A percentile compares a stretch with the other conserved stretches of the same genome.
phyloP scores from a whole-genome alignment of 37 sponge, comb jelly and placozoan genomes.

The Ianthella basta region DNA sequence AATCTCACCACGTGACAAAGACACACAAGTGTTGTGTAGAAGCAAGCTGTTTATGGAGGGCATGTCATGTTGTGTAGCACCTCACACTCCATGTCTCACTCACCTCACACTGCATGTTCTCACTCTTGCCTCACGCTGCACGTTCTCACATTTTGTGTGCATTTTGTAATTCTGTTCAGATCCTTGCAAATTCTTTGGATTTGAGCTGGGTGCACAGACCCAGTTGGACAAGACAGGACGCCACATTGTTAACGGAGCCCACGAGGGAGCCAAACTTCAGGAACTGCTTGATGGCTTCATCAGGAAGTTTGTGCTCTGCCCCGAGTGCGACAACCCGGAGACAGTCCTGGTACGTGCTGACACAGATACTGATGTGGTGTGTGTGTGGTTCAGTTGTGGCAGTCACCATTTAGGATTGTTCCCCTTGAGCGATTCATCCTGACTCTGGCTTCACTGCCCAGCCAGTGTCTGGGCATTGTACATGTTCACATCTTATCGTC shows the following conservation, averaged over 20 bases:
- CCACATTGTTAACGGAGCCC: conserved; percentile 98
- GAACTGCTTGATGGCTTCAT: conserved; percentile 97
- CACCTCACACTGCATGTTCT: too few species aligned
- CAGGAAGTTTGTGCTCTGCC: conserved; percentile 96
- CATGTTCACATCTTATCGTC: too few species aligned
- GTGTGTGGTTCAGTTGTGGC: too few species aligned
- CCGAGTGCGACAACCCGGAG: conserved; percentile 97
- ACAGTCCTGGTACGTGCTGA: conserved; percentile 81
- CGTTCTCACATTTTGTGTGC: neutral
- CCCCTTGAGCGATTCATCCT: too few species aligned
- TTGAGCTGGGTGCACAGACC: conserved; percentile 99
- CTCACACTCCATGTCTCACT: too few species aligned
- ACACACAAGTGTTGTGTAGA: neutral
- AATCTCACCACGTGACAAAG: neutral
- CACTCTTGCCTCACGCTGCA: too few species aligned
- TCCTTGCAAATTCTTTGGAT: conserved; percentile 97
- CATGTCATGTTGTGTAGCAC: neutral
- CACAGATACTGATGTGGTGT: too few species aligned
- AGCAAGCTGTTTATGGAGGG: neutral
- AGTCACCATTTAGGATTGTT: too few species aligned
- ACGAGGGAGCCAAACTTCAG: conserved; percentile 87
- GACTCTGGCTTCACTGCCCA: too few species aligned
- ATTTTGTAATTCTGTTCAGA: conserved; percentile 39
- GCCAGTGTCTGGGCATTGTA: too few species aligned
- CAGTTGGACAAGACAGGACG: conserved; percentile 94